phyloP scores from a whole-genome alignment of 2,797 vertebrate species.

The Centropyge bicolor region DNA sequence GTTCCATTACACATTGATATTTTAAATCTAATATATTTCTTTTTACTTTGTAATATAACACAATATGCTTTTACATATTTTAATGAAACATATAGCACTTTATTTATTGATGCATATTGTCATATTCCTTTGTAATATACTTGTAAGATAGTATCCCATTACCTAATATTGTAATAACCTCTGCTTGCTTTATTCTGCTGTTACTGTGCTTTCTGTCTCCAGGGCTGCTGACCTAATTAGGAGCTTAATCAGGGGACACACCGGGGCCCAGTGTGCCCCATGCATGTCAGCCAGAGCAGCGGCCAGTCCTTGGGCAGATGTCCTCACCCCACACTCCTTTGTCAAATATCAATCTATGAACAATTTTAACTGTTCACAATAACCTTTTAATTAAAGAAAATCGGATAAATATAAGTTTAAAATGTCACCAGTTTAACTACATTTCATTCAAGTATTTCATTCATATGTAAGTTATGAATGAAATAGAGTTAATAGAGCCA shows the following conservation, averaged over 20 bases:
- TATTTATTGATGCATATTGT: background rate
- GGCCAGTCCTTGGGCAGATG: too few species aligned
- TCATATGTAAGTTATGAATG: too few species aligned
- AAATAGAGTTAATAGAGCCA: too few species aligned
- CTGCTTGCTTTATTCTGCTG: too few species aligned
- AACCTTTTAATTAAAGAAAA: background rate
- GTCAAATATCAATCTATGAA: background rate
- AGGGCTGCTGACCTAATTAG: too few species aligned
- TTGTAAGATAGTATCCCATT: background rate
- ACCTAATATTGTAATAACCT: too few species aligned
- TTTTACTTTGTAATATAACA: background rate
- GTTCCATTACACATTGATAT: background rate
- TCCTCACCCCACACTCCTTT: background rate
- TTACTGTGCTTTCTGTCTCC: too few species aligned
- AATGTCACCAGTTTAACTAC: background rate
- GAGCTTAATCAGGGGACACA: too few species aligned
- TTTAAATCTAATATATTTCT: background rate
- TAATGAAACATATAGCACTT: background rate
- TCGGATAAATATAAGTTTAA: background rate
- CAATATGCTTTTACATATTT: background rate
- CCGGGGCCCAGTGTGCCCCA: too few species aligned
- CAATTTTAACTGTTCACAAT: background rate
- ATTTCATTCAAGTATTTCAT: background rate
- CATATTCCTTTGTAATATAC: background rate
- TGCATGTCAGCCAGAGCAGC: too few species aligned